These are phyloP conservation scores for Onthophagus sagittarius DNA, from an alignment of 2,888 invertebrate species.

Conservation along the genomic window DNA sequence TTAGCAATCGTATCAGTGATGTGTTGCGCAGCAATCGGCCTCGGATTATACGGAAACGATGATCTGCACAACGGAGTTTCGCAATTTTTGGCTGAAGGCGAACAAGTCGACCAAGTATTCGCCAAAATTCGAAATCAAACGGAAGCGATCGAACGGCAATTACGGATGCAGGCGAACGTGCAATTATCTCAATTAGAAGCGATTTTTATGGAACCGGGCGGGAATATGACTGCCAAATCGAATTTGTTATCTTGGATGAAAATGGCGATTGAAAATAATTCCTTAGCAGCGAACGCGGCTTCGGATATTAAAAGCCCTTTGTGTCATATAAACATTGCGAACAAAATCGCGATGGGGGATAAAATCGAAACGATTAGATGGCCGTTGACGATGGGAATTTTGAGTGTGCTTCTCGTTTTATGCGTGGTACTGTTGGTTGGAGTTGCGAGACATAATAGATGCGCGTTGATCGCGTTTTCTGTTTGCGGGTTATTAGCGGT, in stretches of 20 bases:
- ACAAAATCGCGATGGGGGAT: conserved; percentile 59
- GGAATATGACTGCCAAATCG: conserved; percentile 73
- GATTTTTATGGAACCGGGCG: conserved; percentile 71
- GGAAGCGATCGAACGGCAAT: conserved; percentile 68
- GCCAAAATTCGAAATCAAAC: conserved; percentile 80
- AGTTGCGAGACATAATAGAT: conserved; percentile 82
- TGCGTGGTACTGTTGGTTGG: conserved; percentile 88
- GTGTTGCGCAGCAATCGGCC: conserved; percentile 85
- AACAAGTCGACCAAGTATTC: conserved; percentile 76
- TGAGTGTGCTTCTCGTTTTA: conserved; percentile 79
- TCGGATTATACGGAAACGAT: conserved; percentile 92
- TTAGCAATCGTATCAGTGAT: conserved; percentile 78
- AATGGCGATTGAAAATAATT: conserved; percentile 69
- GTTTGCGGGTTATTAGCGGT: conserved; percentile 84
- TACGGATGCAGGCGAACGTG: conserved; percentile 55
- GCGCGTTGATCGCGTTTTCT: conserved; percentile 84
- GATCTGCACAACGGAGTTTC: conserved; percentile 88
- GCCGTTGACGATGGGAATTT: conserved; percentile 85
- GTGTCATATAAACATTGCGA: conserved; percentile 65
- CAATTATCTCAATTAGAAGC: conserved; percentile 71
- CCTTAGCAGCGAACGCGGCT: conserved; percentile 70
- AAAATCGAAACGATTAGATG: conserved; percentile 72
- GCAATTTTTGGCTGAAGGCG: conserved; percentile 74
- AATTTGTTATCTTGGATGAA: conserved; percentile 67
- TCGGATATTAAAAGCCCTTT: conserved; percentile 59